Conservation (phyloP, 1,140 invertebrate species). For the Cepaea nemoralis region DNA sequence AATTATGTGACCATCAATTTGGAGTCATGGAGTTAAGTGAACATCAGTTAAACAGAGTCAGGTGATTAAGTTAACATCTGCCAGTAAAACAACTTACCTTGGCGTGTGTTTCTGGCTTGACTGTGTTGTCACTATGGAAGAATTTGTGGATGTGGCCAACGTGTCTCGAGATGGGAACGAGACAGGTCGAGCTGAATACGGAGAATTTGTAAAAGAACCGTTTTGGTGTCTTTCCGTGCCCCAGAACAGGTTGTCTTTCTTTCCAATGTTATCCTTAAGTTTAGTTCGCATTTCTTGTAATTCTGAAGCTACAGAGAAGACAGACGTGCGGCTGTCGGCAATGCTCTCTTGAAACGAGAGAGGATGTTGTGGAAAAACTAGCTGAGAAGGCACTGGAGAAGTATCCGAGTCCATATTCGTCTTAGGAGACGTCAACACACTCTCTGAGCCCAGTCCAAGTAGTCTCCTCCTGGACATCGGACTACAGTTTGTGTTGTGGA, state of each 20-base stretch:
- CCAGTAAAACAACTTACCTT: too few species aligned
- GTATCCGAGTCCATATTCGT: not conserved
- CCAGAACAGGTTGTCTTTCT: not conserved
- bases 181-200: not conserved
- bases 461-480: not conserved
- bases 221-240: not conserved
- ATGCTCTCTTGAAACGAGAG: not conserved
- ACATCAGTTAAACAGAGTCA: too few species aligned
- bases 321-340: not conserved
- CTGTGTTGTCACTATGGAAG: not conserved
- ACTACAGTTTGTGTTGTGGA: not conserved
- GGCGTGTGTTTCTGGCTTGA: too few species aligned
- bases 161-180: not conserved
- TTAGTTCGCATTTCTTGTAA: not conserved
- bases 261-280: not conserved
- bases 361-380: not conserved
- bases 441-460: not conserved
- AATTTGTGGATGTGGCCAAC: not conserved
- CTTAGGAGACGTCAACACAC: not conserved
- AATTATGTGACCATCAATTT: too few species aligned
- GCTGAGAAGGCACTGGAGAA: not conserved
- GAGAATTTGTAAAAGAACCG: not conserved
- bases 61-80: too few species aligned
- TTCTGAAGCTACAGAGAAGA: not conserved
- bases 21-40: too few species aligned